Conservation (phyloP, 2,888 invertebrate genomes). For the Rhyacophila evoluta region DNA sequence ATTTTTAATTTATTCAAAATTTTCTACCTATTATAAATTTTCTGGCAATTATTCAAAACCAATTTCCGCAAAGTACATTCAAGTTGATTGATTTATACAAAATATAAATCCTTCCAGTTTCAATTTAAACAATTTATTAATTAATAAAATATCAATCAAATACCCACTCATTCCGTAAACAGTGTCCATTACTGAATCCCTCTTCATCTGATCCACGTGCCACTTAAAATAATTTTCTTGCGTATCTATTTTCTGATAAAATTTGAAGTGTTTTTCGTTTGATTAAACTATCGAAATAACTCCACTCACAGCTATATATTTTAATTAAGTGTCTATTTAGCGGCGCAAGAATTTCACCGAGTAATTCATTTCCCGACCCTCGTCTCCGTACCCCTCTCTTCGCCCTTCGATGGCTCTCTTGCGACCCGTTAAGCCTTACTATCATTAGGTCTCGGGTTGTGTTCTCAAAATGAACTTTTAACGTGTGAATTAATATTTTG, state of each 20-base stretch:
- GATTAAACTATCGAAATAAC: not conserved
- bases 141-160: too few species aligned
- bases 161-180: too few species aligned
- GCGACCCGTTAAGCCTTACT: not conserved
- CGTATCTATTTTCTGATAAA: not conserved
- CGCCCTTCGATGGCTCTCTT: not conserved
- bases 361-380: constrained; percentile 8
- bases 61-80: too few species aligned
- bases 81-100: too few species aligned
- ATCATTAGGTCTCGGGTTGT: not conserved
- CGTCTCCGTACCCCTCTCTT: not conserved
- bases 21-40: too few species aligned
- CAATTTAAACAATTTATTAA: too few species aligned
- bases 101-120: too few species aligned
- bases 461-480: constrained; percentile 3
- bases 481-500: constrained; percentile 22
- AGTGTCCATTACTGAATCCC: too few species aligned
- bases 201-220: too few species aligned
- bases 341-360: constrained; percentile 7
- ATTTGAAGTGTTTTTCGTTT: not conserved
- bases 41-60: too few species aligned
- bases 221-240: not conserved
- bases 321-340: constrained; percentile 10
- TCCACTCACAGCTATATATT: not conserved
- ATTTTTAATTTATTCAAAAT: too few species aligned